phyloP scores from a whole-genome alignment of 2,797 vertebrate species.

The Pseudochaenichthys georgianus region DNA sequence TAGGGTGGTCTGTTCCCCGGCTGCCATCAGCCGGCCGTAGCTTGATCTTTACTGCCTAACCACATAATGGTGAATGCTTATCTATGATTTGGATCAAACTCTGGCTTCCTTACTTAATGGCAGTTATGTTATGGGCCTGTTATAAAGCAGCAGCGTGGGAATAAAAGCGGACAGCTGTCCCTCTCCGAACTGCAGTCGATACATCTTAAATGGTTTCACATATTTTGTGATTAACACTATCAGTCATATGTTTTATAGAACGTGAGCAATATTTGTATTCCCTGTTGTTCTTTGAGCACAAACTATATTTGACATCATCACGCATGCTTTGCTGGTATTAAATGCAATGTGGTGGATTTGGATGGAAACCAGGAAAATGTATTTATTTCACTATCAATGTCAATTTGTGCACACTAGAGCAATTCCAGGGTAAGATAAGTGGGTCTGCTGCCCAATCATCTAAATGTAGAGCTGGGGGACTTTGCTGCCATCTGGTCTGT shows the following conservation, averaged over 20 bases:
- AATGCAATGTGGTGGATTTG: not conserved
- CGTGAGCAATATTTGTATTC: not conserved
- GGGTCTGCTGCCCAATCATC: not conserved
- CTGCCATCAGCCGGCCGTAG: constrained; percentile 5
- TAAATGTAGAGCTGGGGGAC: not conserved
- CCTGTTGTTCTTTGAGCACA: not conserved
- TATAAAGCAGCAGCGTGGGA: constrained; percentile 30
- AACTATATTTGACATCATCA: not conserved
- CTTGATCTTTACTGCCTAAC: not conserved
- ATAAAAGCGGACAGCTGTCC: constrained; percentile 39
- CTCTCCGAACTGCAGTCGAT: constrained; percentile 13
- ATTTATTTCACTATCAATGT: not conserved
- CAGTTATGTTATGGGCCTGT: constrained; percentile 43
- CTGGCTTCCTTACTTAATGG: constrained; percentile 43
- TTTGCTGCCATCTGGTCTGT: not conserved
- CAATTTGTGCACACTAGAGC: not conserved
- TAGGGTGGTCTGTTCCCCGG: not conserved
- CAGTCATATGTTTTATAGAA: not conserved
- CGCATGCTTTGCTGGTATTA: not conserved
- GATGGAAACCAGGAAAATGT: not conserved
- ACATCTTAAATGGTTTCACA: not conserved
- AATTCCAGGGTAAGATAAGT: not conserved
- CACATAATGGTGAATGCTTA: constrained; percentile 22
- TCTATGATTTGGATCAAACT: constrained; percentile 47
- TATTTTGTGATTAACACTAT: not conserved